Conservation (phyloP, 2,888 invertebrate species). For the Hirtodrosophila histrioides region DNA sequence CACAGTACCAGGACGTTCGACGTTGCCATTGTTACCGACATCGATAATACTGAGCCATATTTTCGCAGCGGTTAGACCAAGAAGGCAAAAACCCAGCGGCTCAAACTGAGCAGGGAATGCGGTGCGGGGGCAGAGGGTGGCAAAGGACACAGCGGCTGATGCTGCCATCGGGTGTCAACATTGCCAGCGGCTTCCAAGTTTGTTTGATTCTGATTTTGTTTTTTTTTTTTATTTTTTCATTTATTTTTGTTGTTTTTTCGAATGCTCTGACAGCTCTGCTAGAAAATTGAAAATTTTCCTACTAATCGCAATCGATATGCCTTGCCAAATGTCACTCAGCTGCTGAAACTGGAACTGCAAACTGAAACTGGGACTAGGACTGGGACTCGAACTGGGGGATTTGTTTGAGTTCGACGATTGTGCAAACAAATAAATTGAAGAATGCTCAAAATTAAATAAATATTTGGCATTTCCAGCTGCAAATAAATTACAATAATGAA, state of each 20-base stretch:
- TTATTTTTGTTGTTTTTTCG: slow-evolving; percentile 26
- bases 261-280: slow-evolving; percentile 55
- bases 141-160: slow-evolving; percentile 5
- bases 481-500: slow-evolving; percentile 80
- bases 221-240: slow-evolving; percentile 20
- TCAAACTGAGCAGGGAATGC: background rate
- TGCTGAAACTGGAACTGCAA: background rate
- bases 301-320: slow-evolving; percentile 80
- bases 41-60: slow-evolving; percentile 74
- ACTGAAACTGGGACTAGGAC: background rate
- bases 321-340: slow-evolving; percentile 74
- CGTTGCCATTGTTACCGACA: slow-evolving; percentile 72
- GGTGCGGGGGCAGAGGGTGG: too few relatives aligned
- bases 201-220: slow-evolving; percentile 63
- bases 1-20: slow-evolving; percentile 10
- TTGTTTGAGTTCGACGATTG: slow-evolving; percentile 61
- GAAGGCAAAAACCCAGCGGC: slow-evolving; percentile 40
- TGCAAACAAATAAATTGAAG: slow-evolving; percentile 80
- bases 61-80: slow-evolving; percentile 66
- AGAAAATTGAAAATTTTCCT: slow-evolving; percentile 76
- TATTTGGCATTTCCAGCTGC: slow-evolving; percentile 76
- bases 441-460: slow-evolving; percentile 79
- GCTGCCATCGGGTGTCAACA: slow-evolving; percentile 74
- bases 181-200: slow-evolving; percentile 58
- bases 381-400: background rate